Base-by-base conservation (phyloP, 2,888 invertebrate genomes). In the Chesias legatella region DNA sequence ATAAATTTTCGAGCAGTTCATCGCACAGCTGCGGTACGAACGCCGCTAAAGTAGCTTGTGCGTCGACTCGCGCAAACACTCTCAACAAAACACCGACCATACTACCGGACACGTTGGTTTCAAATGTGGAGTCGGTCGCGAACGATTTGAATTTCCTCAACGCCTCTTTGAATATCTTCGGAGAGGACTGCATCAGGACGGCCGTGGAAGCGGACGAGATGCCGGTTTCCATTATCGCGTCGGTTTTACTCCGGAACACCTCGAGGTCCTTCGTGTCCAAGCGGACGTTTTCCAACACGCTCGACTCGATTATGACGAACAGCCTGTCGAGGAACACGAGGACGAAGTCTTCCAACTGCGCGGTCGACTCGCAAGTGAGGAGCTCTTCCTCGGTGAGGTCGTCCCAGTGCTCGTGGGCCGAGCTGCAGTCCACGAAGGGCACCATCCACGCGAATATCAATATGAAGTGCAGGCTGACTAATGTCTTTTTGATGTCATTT, bases 341-440 rank as follows among this genome's bases (percentile, higher is more conserved):
- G 1, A 97, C 92, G 65, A 98, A 97, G 68, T 97, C 96, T 79
- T 98, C 97, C 58, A 97, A 93, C 56, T 93, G 93, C 0, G 95
- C 95, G 0, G 96, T 95, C 0, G 94, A 93, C 52, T 94, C 93
- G 72, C 96, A 96, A 1, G 92, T 89, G 10, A 90, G 70, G 10
- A 90, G 83, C 63, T 97, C 97, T 43, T 94, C 92, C 63, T 95
- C 95, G 0, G 94, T 93, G 46, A 97, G 83, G 65, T 94, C 92
- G 0, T 89, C 73, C 64, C 92, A 90, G 55, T 92, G 73, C 38
- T 92, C 90, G 23, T 90, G 84, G 1, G 95, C 95, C 7, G 91
- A 90, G 4, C 97, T 96, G 50, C 95, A 96, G 72, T 98, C 96
- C 4, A 95, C 92, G 11, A 96, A 79, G 0, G 97, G 95, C 13